These are phyloP conservation scores for Scaptomyza montana DNA, from an alignment of 1,140 invertebrate genomes.

Conservation along the genomic window DNA sequence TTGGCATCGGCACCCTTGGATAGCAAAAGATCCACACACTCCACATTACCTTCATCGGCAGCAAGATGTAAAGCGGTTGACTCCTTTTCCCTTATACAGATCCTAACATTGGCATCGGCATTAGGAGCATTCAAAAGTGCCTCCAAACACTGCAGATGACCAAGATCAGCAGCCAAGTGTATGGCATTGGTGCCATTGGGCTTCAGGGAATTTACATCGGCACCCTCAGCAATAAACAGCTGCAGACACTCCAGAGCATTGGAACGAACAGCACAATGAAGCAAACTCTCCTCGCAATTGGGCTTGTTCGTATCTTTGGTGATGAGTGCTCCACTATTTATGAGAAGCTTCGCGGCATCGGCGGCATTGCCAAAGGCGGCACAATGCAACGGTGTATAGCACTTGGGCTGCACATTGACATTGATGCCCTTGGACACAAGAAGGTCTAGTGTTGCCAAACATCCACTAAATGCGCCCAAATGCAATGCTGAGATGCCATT, in stretches of 20 bases:
- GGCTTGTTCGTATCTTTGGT: slow-evolving; percentile 85
- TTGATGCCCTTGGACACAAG: slow-evolving; percentile 88
- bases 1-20: slow-evolving; percentile 89
- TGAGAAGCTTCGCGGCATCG: slow-evolving; percentile 88
- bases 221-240: slow-evolving; percentile 88
- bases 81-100: slow-evolving; percentile 88
- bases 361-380: slow-evolving; percentile 91
- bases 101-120: slow-evolving; percentile 86
- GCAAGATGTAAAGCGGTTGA: slow-evolving; percentile 92
- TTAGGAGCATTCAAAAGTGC: slow-evolving; percentile 88
- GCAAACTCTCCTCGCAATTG: slow-evolving; percentile 89
- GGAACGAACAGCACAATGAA: slow-evolving; percentile 90
- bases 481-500: slow-evolving; percentile 89
- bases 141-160: slow-evolving; percentile 88
- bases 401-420: slow-evolving; percentile 87
- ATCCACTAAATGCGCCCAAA: slow-evolving; percentile 90
- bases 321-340: slow-evolving; percentile 87
- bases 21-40: slow-evolving; percentile 89
- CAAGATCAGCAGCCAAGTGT: slow-evolving; percentile 90
- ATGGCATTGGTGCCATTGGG: slow-evolving; percentile 90
- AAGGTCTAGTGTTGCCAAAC: slow-evolving; percentile 88
- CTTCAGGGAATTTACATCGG: slow-evolving; percentile 88
- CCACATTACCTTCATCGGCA: slow-evolving; percentile 90
- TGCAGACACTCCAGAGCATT: slow-evolving; percentile 90
- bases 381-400: slow-evolving; percentile 90